Conservation (phyloP, 2,888 invertebrate species). For the Phasia obesa region DNA sequence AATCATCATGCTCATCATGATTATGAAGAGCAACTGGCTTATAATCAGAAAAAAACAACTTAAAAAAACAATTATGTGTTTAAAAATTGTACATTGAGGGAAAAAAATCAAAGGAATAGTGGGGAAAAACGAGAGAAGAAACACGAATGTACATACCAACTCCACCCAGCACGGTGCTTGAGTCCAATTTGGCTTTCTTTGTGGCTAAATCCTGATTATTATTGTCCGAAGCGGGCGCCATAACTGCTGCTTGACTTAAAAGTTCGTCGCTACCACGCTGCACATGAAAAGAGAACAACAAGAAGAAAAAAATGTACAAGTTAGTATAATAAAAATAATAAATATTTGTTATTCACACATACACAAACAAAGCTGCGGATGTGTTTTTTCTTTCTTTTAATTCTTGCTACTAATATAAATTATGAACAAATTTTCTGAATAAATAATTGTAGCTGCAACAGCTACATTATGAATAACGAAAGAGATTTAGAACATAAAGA, state of each 20-base stretch:
- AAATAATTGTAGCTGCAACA: conserved; percentile 56
- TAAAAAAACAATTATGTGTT: not conserved
- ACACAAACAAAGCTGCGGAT: conserved; percentile 70
- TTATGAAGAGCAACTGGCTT: conserved; percentile 15
- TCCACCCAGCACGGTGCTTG: conserved; percentile 82
- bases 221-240: conserved; percentile 96
- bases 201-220: conserved; percentile 96
- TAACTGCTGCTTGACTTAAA: conserved; percentile 96
- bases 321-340: conserved; percentile 76
- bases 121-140: not conserved
- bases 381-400: not conserved
- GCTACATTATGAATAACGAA: conserved; percentile 9
- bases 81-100: conserved; percentile 2
- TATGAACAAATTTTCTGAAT: conserved; percentile 66
- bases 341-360: conserved; percentile 77
- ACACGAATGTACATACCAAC: conserved; percentile 80
- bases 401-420: conserved; percentile 61
- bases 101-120: not conserved
- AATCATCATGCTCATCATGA: conserved; percentile 24
- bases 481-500: conserved; percentile 23
- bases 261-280: conserved; percentile 99
- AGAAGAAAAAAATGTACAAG: conserved; percentile 67
- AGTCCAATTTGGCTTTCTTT: conserved; percentile 91
- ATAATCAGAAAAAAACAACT: conserved; percentile 25
- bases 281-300: conserved; percentile 75